Evolutionary conservation across 64 coral and sea anemone genomes (phyloP), one percentile per base, ranked within the genome.

Genomic region (Porites australiensis): DNA sequence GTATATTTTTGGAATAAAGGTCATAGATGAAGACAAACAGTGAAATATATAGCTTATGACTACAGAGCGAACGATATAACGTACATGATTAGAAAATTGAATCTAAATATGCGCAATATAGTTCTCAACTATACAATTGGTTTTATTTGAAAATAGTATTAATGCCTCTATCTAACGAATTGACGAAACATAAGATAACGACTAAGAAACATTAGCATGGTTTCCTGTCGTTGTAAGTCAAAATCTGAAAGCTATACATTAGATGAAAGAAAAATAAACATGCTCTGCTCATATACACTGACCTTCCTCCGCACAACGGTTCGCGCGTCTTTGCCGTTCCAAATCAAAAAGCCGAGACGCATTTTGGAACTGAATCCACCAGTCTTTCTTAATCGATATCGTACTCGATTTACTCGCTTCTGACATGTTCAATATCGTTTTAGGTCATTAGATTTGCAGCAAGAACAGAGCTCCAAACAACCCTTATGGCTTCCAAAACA

Each of bases 271-370:
- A 9, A 57, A 57, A 57, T 57, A 57, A 57, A 57, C 54, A 57
- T 12, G 54, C 54, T 57, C 0, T 57, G 27, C 27, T 37, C 16
- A 66, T 18, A 13, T 66, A 66, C 7, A 74, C 71, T 74, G 71
- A 76, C 73, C 73, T 76, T 76, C 73, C 3, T 16, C 13, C 13
- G 73, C 73, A 16, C 73, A 76, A 3, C 73, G 73, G 18, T 50
- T 76, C 46, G 73, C 47, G 47, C 47, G 46, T 18, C 73, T 50
- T 16, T 76, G 73, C n/a, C 46, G 46, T 16, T 76, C 73, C 14
- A 76, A 76, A 18, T 76, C 73, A 76, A 76, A 76, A 76, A 76
- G 47, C 48, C 73, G 73, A 2, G 46, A 76, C 6, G 50, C 16
- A 76, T 76, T 51, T 52, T 50, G 13, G 50, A 16, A 51, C 7